Conservation (phyloP, 2,797 vertebrate species). For the Pachyuromys duprasi region DNA sequence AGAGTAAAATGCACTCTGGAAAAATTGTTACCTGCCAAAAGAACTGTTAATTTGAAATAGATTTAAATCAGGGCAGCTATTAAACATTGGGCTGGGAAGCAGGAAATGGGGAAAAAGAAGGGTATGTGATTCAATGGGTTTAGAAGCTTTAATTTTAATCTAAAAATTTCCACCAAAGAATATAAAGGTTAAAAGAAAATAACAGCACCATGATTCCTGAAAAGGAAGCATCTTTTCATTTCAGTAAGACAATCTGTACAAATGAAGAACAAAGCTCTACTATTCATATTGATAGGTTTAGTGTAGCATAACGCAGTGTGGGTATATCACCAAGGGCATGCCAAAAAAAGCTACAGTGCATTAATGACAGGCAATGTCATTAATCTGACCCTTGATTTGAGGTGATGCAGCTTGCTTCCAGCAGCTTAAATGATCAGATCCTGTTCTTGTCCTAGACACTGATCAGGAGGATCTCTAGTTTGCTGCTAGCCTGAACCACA, state of each 20-base stretch:
- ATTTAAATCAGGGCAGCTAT: slow-evolving; percentile 10
- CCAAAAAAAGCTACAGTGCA: not conserved
- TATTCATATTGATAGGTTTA: not conserved
- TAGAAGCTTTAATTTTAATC: slow-evolving; percentile 50
- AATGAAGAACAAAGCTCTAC: not conserved
- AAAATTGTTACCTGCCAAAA: slow-evolving; percentile 58
- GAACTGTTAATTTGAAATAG: slow-evolving; percentile 60
- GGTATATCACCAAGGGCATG: not conserved
- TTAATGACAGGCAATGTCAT: not conserved
- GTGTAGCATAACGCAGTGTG: not conserved
- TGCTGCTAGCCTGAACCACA: not conserved
- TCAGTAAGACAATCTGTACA: not conserved
- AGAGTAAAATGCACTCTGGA: not conserved
- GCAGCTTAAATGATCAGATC: slow-evolving; percentile 4
- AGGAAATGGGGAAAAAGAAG: not conserved
- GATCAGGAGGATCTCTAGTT: not conserved
- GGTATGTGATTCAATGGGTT: slow-evolving; percentile 42
- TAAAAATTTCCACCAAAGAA: slow-evolving; percentile 47
- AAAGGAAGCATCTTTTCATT: slow-evolving; percentile 1
- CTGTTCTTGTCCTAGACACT: not conserved
- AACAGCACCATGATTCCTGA: not conserved
- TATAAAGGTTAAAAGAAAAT: slow-evolving; percentile 42
- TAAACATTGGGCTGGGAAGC: not conserved
- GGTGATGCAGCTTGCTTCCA: not conserved
- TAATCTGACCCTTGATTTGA: not conserved